Base-by-base conservation (phyloP, 2,113 vertebrate genomes). In the Thamnaconus septentrionalis region DNA sequence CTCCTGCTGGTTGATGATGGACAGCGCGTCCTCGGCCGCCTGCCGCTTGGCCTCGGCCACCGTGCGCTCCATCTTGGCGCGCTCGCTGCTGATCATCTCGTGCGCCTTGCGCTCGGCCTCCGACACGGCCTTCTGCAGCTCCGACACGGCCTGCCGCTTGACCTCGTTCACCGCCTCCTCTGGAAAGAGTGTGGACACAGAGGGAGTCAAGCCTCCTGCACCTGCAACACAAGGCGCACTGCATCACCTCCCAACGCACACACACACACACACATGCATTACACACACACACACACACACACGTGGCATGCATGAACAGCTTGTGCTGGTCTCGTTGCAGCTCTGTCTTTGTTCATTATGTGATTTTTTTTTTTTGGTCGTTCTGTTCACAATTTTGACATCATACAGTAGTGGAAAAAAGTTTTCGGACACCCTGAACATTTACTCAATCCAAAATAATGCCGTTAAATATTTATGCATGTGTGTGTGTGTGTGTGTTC, bases 81-180 rank as follows among this genome's bases (percentile, higher is more conserved):
- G 88, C 88, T 99, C 97, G 0, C 91, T 93, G 7, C 91, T 94
- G 92, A 99, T 97, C 92, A 98, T 94, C 76, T 98, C 96, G 0
- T 96, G 97, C 50, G 97, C 97, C 75, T 98, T 98, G 8, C 95
- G 91, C 85, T 99, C 97, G 0, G 97, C 96, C 0, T 99, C 97
- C 0, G 95, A 93, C 83, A 99, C 96, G 0, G 97, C 97, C 79
- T 97, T 98, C 92, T 99, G 97, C 75, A 98, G 92, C 90, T 99
- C 97, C 0, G 95, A 94, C 96, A 98, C 93, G 4, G 97, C 97
- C 93, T 99, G 97, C 0, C 95, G 92, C 91, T 98, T 99, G 80
- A 99, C 97, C 87, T 98, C 97, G 3, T 98, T 98, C 91, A 98
- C 96, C 0, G 97, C 97, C 91, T 98, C 96, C 90, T 98, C 97